Conservation (phyloP, 2,888 invertebrate species). For the Limnephilus auricula region DNA sequence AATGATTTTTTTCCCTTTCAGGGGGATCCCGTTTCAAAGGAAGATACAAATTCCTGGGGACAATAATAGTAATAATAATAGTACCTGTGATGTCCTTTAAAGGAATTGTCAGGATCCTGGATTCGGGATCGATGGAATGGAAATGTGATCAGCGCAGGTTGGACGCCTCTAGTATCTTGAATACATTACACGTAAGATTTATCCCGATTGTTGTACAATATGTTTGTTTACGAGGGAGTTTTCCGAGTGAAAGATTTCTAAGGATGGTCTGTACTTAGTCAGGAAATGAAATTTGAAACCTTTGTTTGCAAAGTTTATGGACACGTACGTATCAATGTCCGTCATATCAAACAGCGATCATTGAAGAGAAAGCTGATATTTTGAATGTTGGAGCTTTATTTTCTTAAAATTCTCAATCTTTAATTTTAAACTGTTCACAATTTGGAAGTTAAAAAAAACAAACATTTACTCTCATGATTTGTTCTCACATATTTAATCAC, state of each 20-base stretch:
- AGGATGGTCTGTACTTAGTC: not conserved
- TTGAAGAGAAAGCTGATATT: not conserved
- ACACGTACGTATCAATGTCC: not conserved
- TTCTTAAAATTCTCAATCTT: not conserved
- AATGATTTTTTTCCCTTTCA: slow-evolving; percentile 3
- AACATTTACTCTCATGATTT: not conserved
- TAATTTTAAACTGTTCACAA: not conserved
- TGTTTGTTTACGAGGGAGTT: not conserved
- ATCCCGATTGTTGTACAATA: not conserved
- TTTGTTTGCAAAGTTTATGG: slow-evolving; percentile 26
- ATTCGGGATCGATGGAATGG: not conserved
- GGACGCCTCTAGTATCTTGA: slow-evolving; percentile 23
- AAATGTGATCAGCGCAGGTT: slow-evolving; percentile 6
- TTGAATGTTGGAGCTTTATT: not conserved
- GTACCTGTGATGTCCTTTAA: slow-evolving; percentile 10
- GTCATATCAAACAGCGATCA: not conserved
- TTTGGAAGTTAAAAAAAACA: not conserved
- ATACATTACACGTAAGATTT: not conserved
- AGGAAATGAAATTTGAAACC: slow-evolving; percentile 5
- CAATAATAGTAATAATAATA: slow-evolving; percentile 11
- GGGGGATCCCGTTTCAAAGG: slow-evolving; percentile 36
- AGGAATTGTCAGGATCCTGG: not conserved
- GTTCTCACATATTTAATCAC: not conserved
- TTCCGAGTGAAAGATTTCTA: not conserved
- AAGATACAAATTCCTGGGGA: slow-evolving; percentile 30